Conservation (phyloP, 2,797 vertebrate species). For the Oreochromis grahami region DNA sequence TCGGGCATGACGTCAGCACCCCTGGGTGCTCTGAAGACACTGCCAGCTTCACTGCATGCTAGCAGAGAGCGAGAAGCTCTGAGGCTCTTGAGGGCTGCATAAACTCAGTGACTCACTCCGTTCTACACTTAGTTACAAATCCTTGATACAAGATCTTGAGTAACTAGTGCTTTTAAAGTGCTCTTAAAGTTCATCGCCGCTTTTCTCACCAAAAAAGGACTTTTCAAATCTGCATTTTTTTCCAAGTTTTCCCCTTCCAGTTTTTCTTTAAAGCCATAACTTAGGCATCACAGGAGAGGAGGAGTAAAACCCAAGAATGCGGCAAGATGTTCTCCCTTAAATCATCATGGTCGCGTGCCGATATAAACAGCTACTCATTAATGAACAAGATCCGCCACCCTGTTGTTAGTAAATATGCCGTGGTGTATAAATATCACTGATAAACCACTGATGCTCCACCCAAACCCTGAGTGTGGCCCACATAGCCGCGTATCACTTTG, state of each 20-base stretch:
- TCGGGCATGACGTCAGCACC: conserved; percentile 69
- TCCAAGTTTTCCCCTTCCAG: neutral
- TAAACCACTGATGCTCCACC: conserved; percentile 59
- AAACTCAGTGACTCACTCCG: conserved; percentile 39
- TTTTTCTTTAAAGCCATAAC: neutral
- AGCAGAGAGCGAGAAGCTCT: neutral
- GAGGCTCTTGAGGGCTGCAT: conserved; percentile 7
- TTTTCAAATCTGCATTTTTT: neutral
- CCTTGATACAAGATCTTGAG: neutral
- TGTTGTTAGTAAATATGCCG: conserved; percentile 63
- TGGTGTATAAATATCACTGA: conserved; percentile 48
- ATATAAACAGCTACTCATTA: conserved; percentile 47
- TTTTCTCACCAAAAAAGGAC: neutral
- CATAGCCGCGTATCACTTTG: neutral
- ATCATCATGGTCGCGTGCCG: neutral
- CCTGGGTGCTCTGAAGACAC: conserved; percentile 52
- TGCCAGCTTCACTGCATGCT: conserved; percentile 40
- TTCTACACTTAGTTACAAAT: conserved; percentile 9
- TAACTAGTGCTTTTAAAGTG: neutral
- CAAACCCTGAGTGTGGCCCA: conserved; percentile 27
- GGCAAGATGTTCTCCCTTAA: conserved; percentile 12
- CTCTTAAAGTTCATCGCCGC: neutral
- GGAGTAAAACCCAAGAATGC: neutral
- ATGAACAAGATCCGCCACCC: conserved; percentile 48
- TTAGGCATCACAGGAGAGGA: neutral